Evolutionary conservation across 2,113 vertebrate genomes (phyloP).

Genomic region (Lepidothrix coronata): DNA sequence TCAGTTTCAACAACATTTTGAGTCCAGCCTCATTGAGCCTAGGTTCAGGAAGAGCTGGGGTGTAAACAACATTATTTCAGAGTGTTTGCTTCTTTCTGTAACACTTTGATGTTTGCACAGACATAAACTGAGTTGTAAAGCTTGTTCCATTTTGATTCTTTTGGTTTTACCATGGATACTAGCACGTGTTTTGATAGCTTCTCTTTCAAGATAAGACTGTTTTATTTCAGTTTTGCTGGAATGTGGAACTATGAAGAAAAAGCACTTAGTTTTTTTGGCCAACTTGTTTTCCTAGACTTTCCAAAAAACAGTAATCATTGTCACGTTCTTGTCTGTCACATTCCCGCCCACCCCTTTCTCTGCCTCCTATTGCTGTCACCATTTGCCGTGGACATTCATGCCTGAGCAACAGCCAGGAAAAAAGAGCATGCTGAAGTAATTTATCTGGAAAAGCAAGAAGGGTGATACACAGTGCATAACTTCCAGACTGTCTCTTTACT

Average conservation of each 20-base stretch:
- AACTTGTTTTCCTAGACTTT: not conserved
- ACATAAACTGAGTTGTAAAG: not conserved
- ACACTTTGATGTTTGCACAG: not conserved
- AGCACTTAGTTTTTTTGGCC: not conserved
- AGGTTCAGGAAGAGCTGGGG: not conserved
- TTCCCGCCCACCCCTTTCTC: fast-evolving
- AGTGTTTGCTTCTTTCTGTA: not conserved
- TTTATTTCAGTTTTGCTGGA: not conserved
- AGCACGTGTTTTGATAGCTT: not conserved
- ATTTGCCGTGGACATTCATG: not conserved
- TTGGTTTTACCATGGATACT: not conserved
- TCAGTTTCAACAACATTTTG: not conserved
- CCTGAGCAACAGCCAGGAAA: not conserved
- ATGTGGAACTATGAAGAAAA: not conserved
- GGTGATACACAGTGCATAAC: not conserved
- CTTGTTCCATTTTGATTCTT: not conserved
- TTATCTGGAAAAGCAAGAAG: not conserved
- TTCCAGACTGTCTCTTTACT: not conserved
- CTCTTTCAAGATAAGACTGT: not conserved
- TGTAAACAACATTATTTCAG: not conserved
- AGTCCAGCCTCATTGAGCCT: not conserved
- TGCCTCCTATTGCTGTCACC: not conserved
- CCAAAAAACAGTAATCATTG: fast-evolving
- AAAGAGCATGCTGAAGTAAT: not conserved
- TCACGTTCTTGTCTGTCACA: not conserved